Evolutionary conservation across 2,888 invertebrate species (phyloP).

Genomic region (Galerucella pusilla): DNA sequence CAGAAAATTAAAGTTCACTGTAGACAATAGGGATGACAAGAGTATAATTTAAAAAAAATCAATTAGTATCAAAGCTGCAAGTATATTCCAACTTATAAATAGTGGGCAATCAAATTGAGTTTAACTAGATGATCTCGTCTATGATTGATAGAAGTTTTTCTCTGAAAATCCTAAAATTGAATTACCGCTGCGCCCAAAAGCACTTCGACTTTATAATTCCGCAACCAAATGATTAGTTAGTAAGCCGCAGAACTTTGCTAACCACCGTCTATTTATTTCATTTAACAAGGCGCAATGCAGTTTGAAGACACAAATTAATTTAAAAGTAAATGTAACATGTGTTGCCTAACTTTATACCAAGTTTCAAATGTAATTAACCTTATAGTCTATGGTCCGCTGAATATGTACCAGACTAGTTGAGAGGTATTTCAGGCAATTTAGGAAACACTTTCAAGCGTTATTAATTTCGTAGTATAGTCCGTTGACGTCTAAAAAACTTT

Average conservation of each 20-base stretch:
- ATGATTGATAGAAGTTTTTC: neutral
- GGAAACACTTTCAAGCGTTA: conserved; percentile 33
- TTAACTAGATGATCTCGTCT: neutral
- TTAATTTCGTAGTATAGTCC: conserved; percentile 27
- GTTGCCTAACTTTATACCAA: conserved; percentile 54
- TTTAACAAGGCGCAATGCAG: conserved; percentile 55
- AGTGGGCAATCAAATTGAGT: no score
- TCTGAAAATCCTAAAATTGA: neutral
- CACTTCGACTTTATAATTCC: conserved; percentile 40
- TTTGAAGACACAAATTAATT: conserved; percentile 61
- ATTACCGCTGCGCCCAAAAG: neutral
- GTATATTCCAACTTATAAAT: no score
- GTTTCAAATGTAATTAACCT: conserved; percentile 57
- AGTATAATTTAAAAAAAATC: no score
- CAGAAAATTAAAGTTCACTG: no score
- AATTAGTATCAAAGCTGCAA: no score
- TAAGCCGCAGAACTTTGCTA: conserved; percentile 52
- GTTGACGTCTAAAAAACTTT: conserved; percentile 26
- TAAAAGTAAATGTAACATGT: conserved; percentile 59
- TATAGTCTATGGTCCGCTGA: conserved; percentile 43
- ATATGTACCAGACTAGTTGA: conserved; percentile 37
- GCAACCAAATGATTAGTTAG: conserved; percentile 51
- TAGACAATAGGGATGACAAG: no score
- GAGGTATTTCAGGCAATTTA: conserved; percentile 32
- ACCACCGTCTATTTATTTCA: conserved; percentile 56